phyloP scores from a whole-genome alignment of 2,797 vertebrate genomes.

The Xerus rutilus region DNA sequence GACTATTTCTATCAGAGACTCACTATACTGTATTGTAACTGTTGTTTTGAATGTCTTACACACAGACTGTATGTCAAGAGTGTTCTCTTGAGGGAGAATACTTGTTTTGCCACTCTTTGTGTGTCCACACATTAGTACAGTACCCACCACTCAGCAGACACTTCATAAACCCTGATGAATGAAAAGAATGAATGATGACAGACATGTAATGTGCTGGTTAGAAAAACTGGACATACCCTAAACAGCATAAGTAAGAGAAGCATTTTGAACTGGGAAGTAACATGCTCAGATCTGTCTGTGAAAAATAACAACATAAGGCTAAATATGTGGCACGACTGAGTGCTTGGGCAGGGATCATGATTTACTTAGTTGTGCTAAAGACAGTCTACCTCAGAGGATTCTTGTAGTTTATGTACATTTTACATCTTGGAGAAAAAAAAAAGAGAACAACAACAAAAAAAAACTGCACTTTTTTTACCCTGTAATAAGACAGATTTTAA shows the following conservation, averaged over 20 bases:
- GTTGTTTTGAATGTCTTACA: neutral
- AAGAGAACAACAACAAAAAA: no score
- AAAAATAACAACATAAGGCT: neutral
- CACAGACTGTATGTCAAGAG: neutral
- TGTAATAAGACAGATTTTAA: slow-evolving; percentile 33
- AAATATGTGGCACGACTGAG: neutral
- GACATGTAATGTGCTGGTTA: neutral
- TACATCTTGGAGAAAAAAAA: neutral
- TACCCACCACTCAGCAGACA: neutral
- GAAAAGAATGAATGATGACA: neutral
- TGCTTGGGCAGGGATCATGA: neutral
- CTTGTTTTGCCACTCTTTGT: neutral
- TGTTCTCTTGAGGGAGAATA: neutral
- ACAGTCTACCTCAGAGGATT: neutral
- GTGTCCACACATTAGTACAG: neutral
- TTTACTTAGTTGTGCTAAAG: neutral
- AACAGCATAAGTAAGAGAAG: neutral
- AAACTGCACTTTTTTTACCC: neutral
- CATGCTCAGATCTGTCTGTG: neutral
- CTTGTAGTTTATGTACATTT: neutral
- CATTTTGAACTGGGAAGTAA: neutral
- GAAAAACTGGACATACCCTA: neutral
- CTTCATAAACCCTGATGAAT: neutral
- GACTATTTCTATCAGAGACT: neutral
- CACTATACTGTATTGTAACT: rapidly evolving